phyloP scores from a whole-genome alignment of 64 coral and sea anemone genomes.

The Montipora capricornis region DNA sequence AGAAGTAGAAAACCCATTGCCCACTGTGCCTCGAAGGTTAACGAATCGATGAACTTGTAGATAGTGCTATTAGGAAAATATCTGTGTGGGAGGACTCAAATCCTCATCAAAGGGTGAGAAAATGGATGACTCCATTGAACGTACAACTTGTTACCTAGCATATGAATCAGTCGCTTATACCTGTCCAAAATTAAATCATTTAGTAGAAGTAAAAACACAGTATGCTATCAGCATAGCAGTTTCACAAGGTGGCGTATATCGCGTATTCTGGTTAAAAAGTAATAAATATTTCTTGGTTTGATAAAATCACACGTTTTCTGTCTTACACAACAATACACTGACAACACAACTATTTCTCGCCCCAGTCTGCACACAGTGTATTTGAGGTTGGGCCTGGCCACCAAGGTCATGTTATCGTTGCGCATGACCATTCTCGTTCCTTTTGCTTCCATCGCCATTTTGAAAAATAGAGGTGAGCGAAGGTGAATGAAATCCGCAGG shows the following conservation, averaged over 20 bases:
- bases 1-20: constrained; percentile 64
- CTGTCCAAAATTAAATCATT: too few relatives aligned
- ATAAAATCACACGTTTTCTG: too few relatives aligned
- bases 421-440: constrained; percentile 66
- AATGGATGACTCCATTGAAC: too few relatives aligned
- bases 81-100: too few relatives aligned
- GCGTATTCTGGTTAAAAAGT: too few relatives aligned
- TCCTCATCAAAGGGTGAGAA: too few relatives aligned
- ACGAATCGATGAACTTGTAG: constrained; percentile 17
- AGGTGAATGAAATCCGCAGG: constrained; percentile 27
- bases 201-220: too few relatives aligned
- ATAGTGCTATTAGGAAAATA: not conserved
- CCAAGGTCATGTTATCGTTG: not conserved
- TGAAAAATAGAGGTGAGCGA: constrained; percentile 69
- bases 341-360: not conserved
- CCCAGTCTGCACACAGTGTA: not conserved
- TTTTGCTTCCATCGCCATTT: constrained; percentile 84
- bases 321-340: not conserved
- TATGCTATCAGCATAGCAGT: too few relatives aligned
- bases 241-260: too few relatives aligned
- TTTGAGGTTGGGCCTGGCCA: not conserved
- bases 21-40: constrained; percentile 22
- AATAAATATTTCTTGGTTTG: too few relatives aligned
- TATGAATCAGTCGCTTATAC: too few relatives aligned
- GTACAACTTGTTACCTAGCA: too few relatives aligned